Base-by-base conservation (phyloP, 2,797 vertebrate species). In the Chloroceryle amazona region DNA sequence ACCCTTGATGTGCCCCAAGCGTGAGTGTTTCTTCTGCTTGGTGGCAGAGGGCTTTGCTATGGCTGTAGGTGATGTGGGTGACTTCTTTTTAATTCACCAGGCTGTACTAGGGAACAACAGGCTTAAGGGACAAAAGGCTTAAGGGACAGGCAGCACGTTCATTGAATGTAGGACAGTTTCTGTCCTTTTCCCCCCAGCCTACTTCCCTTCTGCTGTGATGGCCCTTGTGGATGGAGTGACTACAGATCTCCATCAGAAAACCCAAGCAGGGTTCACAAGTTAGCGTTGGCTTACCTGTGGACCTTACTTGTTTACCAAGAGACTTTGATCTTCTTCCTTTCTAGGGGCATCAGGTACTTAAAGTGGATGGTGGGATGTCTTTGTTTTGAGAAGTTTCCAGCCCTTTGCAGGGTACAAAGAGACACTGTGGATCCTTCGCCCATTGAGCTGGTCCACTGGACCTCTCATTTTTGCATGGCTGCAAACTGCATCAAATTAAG, bases 1-100 rank as follows among this genome's bases (percentile, higher is more conserved):
- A 11, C 18, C 18, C 31, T 49, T 2, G 3, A 1, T 0, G 0
- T 39, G 49, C 28, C 41, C 42, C 20, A 11, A 22, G 35, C 3
- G 10, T 20, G 58, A 44, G 5, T 39, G 13, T 57, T 21, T 52
- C n/a, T 39, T 62, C 42, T 8, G 3, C 35, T 46, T 21, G 2
- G 29, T 23, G 68, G 39, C 70, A 60, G 33, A 14, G 49, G 29
- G 49, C 52, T 92, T 81, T 2, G 1, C 61, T 23, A 35, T 16
- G 60, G 21, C 60, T 42, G 11, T 16, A 13, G 54, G 8, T 39
- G 22, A 13, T 0, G 2, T 6, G 9, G 52, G 1, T n/a, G 41
- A 31, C 18, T 93, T 81, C 18, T 93, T 81, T 68, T 31, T 52
- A 2, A 4, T 8, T 57, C n/a, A 15, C 49, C 9, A 5, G 51